These are phyloP conservation scores for Lithophane semibrunnea DNA, from an alignment of 2,888 invertebrate genomes.

Conservation along the genomic window DNA sequence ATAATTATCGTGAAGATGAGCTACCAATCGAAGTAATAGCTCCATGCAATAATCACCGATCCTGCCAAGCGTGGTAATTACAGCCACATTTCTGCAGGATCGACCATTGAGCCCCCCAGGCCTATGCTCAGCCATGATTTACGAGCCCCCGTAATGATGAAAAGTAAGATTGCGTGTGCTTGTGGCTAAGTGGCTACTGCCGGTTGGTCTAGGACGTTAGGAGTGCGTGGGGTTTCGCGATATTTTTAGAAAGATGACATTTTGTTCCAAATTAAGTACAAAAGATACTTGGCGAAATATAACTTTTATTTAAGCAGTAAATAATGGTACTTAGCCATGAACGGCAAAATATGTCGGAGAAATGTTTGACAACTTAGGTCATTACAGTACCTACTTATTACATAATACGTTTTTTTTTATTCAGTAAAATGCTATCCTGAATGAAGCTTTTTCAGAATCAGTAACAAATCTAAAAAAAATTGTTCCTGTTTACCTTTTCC, in stretches of 20 bases:
- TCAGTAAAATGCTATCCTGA: too few species aligned
- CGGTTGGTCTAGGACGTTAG: conserved; percentile 6
- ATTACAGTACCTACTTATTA: too few species aligned
- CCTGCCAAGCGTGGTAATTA: conserved; percentile 56
- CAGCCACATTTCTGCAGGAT: conserved; percentile 55
- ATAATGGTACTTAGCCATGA: too few species aligned
- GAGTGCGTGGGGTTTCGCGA: too few species aligned
- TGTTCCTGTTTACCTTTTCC: too few species aligned
- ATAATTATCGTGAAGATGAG: conserved; percentile 49
- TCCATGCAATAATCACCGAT: conserved; percentile 34
- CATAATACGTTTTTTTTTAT: too few species aligned
- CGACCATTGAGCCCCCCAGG: conserved; percentile 51
- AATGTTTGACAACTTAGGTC: too few species aligned
- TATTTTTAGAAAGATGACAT: not conserved
- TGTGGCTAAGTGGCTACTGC: conserved; percentile 47
- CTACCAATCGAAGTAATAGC: conserved; percentile 48
- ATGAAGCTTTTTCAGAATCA: not conserved
- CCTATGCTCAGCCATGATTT: conserved; percentile 51
- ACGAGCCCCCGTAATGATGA: conserved; percentile 57
- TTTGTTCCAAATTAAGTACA: not conserved
- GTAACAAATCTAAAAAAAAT: too few species aligned
- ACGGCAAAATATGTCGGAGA: too few species aligned
- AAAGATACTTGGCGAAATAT: too few species aligned
- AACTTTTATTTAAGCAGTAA: too few species aligned
- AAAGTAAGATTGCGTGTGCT: conserved; percentile 50